Base-by-base conservation (phyloP, 2,797 vertebrate species). In the Myoxocephalus aenaeus region DNA sequence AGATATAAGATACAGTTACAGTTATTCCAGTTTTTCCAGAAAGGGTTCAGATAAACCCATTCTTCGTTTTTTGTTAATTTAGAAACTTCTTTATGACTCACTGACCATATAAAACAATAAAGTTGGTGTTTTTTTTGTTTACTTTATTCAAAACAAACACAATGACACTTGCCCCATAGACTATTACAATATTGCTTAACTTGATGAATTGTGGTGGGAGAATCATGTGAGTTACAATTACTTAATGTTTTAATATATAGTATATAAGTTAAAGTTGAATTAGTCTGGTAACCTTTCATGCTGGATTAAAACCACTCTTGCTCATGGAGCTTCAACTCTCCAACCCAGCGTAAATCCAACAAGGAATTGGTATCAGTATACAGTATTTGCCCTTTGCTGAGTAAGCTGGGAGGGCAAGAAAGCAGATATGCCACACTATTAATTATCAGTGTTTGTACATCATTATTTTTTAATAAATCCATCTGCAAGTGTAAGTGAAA, bases 391-490 rank as follows among this genome's bases (percentile, higher is more conserved):
- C 75, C 78, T 88, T 80, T 87, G 90, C 90, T 84, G 82, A 92
- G 71, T 86, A 85, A 90, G 86, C 82, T 79, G 69, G 66, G 73
- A 44, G 34, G 84, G 75, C 73, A 1, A 76, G 78, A 82, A 86
- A 87, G 77, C 69, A 79, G 87, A 92, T 86, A 86, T 85, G 80
- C 65, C 81, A 86, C 68, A 75, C 85, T 88, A 93, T 94, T 93
- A 94, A 95, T 94, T 91, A 93, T 85, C 85, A 86, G 65, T 88
- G 81, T 93, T 92, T 93, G 90, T 89, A 93, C 81, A 86, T 90
- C 92, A 94, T 94, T 92, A 85, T 87, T 34, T 91, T 93, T 92
- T 90, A 94, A 94, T 94, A 89, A 92, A 91, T 78, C 86, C 70
- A 86, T 79, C 84, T 90, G 81, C 75, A 86, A 90, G 86, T 89